These are phyloP conservation scores for Synergus gifuensis DNA, from an alignment of 2,888 invertebrate genomes.

Conservation along the genomic window DNA sequence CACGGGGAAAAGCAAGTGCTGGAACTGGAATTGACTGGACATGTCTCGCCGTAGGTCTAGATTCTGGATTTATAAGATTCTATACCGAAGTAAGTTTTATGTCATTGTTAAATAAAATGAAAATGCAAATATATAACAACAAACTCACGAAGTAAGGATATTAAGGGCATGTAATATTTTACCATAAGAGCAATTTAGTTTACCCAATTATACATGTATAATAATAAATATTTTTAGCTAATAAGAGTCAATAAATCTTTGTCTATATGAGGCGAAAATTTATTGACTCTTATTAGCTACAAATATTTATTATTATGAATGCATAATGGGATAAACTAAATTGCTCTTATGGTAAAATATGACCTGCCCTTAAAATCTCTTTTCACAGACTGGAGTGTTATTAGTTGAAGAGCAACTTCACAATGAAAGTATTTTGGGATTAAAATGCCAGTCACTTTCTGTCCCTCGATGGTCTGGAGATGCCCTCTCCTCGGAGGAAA, in stretches of 20 bases:
- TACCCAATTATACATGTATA: no score
- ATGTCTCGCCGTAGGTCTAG: constrained; percentile 91
- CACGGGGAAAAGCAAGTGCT: constrained; percentile 79
- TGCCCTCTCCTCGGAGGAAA: constrained; percentile 82
- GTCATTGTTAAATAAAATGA: neutral
- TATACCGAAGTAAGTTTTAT: constrained; percentile 85
- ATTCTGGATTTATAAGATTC: constrained; percentile 90
- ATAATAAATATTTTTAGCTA: no score
- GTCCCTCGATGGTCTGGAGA: constrained; percentile 76
- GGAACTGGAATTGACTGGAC: constrained; percentile 93
- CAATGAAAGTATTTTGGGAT: constrained; percentile 86
- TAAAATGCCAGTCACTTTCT: constrained; percentile 88
- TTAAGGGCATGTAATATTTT: no score
- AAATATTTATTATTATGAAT: no score
- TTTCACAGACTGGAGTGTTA: constrained; percentile 84
- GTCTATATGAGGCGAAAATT: no score
- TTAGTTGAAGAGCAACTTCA: constrained; percentile 92
- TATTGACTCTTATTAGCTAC: no score
- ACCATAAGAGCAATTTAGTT: no score
- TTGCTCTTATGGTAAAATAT: no score
- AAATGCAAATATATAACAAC: neutral
- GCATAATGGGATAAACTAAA: no score
- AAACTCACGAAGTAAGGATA: neutral
- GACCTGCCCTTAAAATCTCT: no score
- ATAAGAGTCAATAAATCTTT: no score